A percentile compares a stretch with the other conserved stretches of the same genome.
Conservation (phyloP, 2,113 vertebrate species). For the Chaetorhynchus papuensis region DNA sequence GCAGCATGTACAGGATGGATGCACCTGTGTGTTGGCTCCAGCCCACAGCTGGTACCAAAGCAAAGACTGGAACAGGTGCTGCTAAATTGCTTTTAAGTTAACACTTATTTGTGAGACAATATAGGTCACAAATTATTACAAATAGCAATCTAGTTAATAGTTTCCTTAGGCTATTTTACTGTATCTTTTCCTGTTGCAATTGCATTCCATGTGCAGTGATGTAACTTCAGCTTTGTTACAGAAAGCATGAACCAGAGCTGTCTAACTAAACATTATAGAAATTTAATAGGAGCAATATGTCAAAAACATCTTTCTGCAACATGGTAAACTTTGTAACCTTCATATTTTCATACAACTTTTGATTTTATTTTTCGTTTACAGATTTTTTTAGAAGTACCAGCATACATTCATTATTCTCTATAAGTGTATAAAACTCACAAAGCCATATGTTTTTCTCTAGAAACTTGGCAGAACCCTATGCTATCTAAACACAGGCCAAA, state of each 20-base stretch:
- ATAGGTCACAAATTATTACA: not conserved
- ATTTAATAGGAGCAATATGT: not conserved
- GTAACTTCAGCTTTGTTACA: not conserved
- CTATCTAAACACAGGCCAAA: not conserved
- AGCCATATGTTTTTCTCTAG: not conserved
- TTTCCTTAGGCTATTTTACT: not conserved
- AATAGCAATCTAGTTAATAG: not conserved
- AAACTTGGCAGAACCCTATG: not conserved
- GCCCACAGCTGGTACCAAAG: not conserved
- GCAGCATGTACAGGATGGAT: not conserved
- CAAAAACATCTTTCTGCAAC: not conserved
- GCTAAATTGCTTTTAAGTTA: not conserved
- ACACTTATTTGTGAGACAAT: not conserved
- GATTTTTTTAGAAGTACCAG: not conserved
- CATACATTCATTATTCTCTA: not conserved
- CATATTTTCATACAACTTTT: not conserved
- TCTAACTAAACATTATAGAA: slow-evolving; percentile 14
- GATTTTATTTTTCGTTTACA: not conserved
- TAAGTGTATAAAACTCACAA: not conserved
- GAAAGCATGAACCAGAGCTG: not conserved
- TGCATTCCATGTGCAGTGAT: not conserved
- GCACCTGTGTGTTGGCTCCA: not conserved
- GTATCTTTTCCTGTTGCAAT: not conserved
- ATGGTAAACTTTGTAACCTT: not conserved
- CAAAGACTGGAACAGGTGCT: not conserved